Evolutionary conservation across 1,140 invertebrate genomes (phyloP).

Genomic region (Elymnias hypermnestra): DNA sequence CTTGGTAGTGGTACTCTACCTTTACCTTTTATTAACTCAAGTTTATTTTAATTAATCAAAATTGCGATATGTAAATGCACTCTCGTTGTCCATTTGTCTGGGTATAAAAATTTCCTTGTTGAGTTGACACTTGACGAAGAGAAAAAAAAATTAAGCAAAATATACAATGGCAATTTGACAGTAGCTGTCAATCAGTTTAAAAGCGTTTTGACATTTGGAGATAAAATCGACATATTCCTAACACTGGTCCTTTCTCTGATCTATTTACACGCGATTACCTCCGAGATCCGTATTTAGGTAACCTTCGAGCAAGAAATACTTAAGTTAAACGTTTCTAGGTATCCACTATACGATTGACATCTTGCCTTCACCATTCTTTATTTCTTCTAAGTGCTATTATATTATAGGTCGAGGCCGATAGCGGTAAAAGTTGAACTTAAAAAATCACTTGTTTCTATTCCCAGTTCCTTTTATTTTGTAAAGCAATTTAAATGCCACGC

Average conservation of each 20-base stretch:
- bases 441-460: slow-evolving; percentile 17
- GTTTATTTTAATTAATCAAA: too few species aligned
- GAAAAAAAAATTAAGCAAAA: neutral
- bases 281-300: slow-evolving; percentile 15
- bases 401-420: slow-evolving; percentile 19
- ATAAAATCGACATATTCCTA: slow-evolving; percentile 5
- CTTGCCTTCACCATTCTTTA: slow-evolving; percentile 21
- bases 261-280: slow-evolving; percentile 3
- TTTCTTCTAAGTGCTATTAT: slow-evolving; percentile 10
- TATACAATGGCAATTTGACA: slow-evolving; percentile 2
- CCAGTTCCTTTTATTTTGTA: slow-evolving; percentile 15
- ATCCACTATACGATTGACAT: slow-evolving; percentile 20
- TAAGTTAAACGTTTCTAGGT: slow-evolving; percentile 17
- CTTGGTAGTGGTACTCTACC: too few species aligned
- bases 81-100: too few species aligned
- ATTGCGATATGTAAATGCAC: too few species aligned
- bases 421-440: slow-evolving; percentile 16
- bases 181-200: slow-evolving; percentile 4
- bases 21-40: too few species aligned
- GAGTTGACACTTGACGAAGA: slow-evolving; percentile 1
- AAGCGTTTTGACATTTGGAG: slow-evolving; percentile 5
- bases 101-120: neutral
- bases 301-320: slow-evolving; percentile 17
- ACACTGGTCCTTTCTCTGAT: slow-evolving; percentile 3
- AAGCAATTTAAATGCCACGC: neutral